Evolutionary conservation across 2,888 invertebrate genomes (phyloP), one percentile per base, ranked within the genome.

Genomic region (Cabera pusaria): DNA sequence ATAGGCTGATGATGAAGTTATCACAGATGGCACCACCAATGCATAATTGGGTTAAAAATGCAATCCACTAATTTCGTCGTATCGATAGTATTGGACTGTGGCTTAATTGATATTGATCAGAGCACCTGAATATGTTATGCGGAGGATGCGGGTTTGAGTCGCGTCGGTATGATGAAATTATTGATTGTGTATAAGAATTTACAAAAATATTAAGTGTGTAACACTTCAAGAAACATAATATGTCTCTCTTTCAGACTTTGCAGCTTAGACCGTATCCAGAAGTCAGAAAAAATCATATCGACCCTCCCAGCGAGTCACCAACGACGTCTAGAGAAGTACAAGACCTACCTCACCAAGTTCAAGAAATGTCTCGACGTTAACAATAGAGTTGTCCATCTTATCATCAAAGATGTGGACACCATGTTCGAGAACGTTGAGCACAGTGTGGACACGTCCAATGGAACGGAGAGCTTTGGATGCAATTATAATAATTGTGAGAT

Each of bases 371-470:
- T 98, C 21, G 94, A 95, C 50, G 93, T 94, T 5, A 93, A 93
- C 68, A 90, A 92, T 25, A 82, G 86, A 23, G 89, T 93, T 8
- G 92, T 93, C 2, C 93, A 94, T 42, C 76, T 93, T 10, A 94
- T 97, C 21, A 92, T 96, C 22, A 91, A 93, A 68, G 93, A 96
- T 72, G 95, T 94, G n/a, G 92, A 94, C 26, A 92, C 92, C 17
- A 94, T 97, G 86, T 97, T 97, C 73, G 96, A 95, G 72, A 97
- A 96, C 71, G 93, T 92, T 0, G 85, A 85, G 21, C 84, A 79
- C 20, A 72, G 75, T 7, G 53, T 68, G 4, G 64, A 63, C 0
- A 61, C 49, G 2, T 48, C 57, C 0, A 85, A 84, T 12, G 86
- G 83, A 0, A 60, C 69, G 0, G 82, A 84, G 41, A 82, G 71